A percentile compares a stretch with the other conserved stretches of the same genome.
These are phyloP conservation scores for Prorops nasuta DNA, from an alignment of 1,140 invertebrate genomes.

Conservation along the genomic window DNA sequence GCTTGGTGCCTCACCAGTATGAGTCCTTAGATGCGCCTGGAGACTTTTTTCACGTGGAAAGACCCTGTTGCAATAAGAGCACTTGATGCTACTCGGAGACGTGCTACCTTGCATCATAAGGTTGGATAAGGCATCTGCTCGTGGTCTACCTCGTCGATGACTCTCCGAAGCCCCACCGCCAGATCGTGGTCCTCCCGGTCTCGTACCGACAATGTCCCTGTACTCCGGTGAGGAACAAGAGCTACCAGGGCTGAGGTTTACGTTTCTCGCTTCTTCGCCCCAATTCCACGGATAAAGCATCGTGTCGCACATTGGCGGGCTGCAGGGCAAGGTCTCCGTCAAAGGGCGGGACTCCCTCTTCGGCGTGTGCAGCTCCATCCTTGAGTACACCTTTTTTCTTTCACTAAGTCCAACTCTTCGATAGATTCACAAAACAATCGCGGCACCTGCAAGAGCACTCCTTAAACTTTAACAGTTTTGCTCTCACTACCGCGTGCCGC, in stretches of 20 bases:
- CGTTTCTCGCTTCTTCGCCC: slow-evolving; percentile 49
- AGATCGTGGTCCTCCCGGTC: neutral
- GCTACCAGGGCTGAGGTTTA: slow-evolving; percentile 49
- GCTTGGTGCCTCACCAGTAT: slow-evolving; percentile 74
- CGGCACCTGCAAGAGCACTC: too few relatives aligned
- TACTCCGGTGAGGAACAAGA: slow-evolving; percentile 54
- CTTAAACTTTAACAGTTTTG: too few relatives aligned
- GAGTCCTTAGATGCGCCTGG: slow-evolving; percentile 78
- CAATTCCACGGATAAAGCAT: slow-evolving; percentile 51
- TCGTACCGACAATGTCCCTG: slow-evolving; percentile 17
- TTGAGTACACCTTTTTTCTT: slow-evolving; percentile 8
- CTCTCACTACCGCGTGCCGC: slow-evolving; percentile 23
- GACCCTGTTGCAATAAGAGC: slow-evolving; percentile 71
- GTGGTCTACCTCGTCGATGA: slow-evolving; percentile 66
- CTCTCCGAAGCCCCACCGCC: slow-evolving; percentile 22
- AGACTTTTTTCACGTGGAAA: slow-evolving; percentile 81
- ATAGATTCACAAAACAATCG: too few relatives aligned
- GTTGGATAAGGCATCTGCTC: slow-evolving; percentile 70
- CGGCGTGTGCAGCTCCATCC: slow-evolving; percentile 46
- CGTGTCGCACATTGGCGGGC: slow-evolving; percentile 47
- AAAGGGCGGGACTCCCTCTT: slow-evolving; percentile 33
- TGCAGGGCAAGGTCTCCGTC: slow-evolving; percentile 30
- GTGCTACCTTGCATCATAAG: slow-evolving; percentile 73
- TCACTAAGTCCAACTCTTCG: neutral
- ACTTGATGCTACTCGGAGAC: slow-evolving; percentile 73